A percentile compares a stretch with the other conserved stretches of the same genome.
Evolutionary conservation across 2,113 vertebrate genomes (phyloP).

Genomic region (Bostrychus sinensis): DNA sequence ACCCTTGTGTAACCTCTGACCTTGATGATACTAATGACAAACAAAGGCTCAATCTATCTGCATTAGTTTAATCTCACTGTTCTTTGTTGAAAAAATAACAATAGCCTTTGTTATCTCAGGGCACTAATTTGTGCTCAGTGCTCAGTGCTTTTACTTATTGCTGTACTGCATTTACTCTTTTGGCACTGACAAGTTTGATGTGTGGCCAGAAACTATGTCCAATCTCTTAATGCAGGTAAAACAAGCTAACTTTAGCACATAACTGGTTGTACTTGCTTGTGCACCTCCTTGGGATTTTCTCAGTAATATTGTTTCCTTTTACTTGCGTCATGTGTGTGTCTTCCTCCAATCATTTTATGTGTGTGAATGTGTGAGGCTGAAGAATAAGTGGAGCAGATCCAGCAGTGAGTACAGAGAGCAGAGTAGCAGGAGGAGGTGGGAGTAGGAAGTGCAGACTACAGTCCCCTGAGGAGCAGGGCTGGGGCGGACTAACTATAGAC

Average conservation of each 20-base stretch:
- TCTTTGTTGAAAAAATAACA: neutral
- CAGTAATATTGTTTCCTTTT: neutral
- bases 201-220: neutral
- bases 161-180: neutral
- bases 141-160: neutral
- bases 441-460: constrained; percentile 37
- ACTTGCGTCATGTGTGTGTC: neutral
- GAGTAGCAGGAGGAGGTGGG: constrained; percentile 38
- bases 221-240: neutral
- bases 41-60: neutral
- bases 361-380: neutral
- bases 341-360: neutral
- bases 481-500: constrained; percentile 68
- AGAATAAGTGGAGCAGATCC: neutral
- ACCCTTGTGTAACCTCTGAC: neutral
- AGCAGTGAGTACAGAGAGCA: constrained; percentile 20
- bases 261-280: neutral
- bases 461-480: constrained; percentile 43
- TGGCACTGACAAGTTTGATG: neutral
- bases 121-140: too few relatives aligned
- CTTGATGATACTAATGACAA: neutral
- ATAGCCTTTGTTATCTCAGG: neutral
- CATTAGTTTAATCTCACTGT: neutral
- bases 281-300: neutral
- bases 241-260: neutral